A percentile compares a stretch with the other conserved stretches of the same genome.
These are phyloP conservation scores for Scophthalmus maximus DNA, from an alignment of 2,113 vertebrate genomes.

Conservation along the genomic window DNA sequence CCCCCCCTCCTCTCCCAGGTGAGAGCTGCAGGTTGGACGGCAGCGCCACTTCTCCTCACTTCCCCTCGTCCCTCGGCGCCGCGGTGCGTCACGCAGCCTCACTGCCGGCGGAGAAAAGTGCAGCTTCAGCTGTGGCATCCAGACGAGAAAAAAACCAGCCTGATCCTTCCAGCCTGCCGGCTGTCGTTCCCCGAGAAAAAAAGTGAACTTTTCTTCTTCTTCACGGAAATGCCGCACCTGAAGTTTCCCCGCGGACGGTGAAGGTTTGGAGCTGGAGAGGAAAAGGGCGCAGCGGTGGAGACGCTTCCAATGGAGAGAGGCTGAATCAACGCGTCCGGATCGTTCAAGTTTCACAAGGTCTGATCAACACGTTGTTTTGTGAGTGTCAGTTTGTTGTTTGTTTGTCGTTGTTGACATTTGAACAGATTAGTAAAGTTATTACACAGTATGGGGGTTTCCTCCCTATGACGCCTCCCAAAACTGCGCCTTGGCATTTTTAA, in stretches of 20 bases:
- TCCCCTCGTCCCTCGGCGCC: too few species aligned
- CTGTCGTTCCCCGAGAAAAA: constrained; percentile 42
- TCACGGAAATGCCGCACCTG: constrained; percentile 81
- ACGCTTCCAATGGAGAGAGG: constrained; percentile 74
- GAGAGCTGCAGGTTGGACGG: constrained; percentile 43
- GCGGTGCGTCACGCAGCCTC: too few species aligned
- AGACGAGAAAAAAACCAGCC: background rate
- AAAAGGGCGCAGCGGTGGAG: constrained; percentile 33
- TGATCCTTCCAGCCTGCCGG: background rate
- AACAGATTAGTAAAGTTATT: background rate
- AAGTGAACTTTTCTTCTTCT: constrained; percentile 6
- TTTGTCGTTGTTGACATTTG: background rate
- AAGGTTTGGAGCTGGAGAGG: constrained; percentile 66
- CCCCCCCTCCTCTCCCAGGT: constrained; percentile 59
- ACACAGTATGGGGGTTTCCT: background rate
- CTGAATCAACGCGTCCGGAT: constrained; percentile 48
- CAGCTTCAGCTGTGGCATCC: too few species aligned
- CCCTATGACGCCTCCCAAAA: too few species aligned
- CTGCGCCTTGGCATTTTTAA: too few species aligned
- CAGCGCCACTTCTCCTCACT: constrained; percentile 4
- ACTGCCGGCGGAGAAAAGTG: too few species aligned
- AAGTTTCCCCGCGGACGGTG: constrained; percentile 61
- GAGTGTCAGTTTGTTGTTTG: too few species aligned
- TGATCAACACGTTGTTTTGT: background rate
- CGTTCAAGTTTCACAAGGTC: constrained; percentile 66